Base-by-base conservation (phyloP, 1,140 invertebrate genomes). In the Drosophila littoralis region DNA sequence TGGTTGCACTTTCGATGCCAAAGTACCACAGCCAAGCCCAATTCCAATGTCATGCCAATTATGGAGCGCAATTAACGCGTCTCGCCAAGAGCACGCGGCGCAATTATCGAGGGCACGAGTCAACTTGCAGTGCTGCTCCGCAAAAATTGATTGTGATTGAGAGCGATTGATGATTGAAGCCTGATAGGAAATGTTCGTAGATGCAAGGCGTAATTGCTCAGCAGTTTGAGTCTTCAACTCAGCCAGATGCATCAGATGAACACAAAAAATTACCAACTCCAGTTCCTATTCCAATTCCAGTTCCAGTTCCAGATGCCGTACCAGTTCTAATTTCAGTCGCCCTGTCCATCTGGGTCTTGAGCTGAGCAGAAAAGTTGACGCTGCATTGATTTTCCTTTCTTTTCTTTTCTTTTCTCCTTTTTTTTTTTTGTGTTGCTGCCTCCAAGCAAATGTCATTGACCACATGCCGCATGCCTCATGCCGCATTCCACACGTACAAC, bases 381-480 rank as follows among this genome's bases (percentile, higher is more conserved):
- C 65, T 71, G 79, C 83, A 86, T 86, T 88, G 83, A 88, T 86
- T 86, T 48, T 48, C 46, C 3, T 9, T 40, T 12, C 38, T 5
- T 9, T 40, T 9, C 12, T 48, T 48, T 48, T 22, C 3, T 22
- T 17, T 45, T 22, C 12, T 10, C 13, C 22, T 17, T 45, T 22
- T 46, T 22, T 8, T 17, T 22, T 9, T 81, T 78, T 75, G 33
- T 51, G 13, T n/a, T 28, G 71, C 57, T 69, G 57, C 51, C 60
- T 35, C 42, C 54, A 45, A 83, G 76, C 63, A 65, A 83, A 83
- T 83, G 80, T 83, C 80, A 79, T 83, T 83, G 80, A 83, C 80
- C 80, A 83, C 54, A 66, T 28, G 46, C 46, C 17, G 2, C 13
- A n/a, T 22, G 45, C 45, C 45, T 13, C 15, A 35, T 43, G 10